A percentile compares a stretch with the other conserved stretches of the same genome.
Conservation (phyloP, 1,140 invertebrate genomes). For the Hydropsyche tenuis region DNA sequence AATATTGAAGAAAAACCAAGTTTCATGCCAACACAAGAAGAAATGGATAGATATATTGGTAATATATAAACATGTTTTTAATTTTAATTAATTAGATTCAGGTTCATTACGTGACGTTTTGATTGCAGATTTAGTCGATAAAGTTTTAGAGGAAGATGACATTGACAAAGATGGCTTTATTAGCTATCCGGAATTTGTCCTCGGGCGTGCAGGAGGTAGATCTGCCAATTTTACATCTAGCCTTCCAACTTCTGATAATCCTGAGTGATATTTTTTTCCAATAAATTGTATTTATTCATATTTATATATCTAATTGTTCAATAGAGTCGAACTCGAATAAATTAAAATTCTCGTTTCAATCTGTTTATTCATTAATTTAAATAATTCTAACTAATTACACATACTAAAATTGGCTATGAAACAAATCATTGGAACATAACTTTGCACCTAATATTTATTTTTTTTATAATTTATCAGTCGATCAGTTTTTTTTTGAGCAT, state of each 20-base stretch:
- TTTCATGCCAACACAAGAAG: slow-evolving; percentile 55
- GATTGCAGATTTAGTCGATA: slow-evolving; percentile 78
- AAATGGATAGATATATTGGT: slow-evolving; percentile 63
- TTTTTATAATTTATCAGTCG: not conserved
- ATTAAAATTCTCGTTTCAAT: too few species aligned
- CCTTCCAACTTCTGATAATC: not conserved
- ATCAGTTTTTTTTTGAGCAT: slow-evolving; percentile 31
- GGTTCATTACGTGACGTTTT: slow-evolving; percentile 1
- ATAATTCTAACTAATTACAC: too few species aligned
- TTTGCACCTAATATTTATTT: too few species aligned
- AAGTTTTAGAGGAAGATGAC: slow-evolving; percentile 79
- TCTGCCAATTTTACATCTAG: slow-evolving; percentile 30
- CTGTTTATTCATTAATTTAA: too few species aligned
- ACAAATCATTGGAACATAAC: too few species aligned
- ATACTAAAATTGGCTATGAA: too few species aligned
- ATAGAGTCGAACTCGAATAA: too few species aligned
- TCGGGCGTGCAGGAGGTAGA: slow-evolving; percentile 57
- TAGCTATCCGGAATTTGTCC: slow-evolving; percentile 78
- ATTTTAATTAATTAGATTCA: slow-evolving; percentile 1
- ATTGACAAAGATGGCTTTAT: slow-evolving; percentile 81
- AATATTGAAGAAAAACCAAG: slow-evolving; percentile 52
- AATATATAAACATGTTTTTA: slow-evolving; percentile 34
- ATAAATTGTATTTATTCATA: not conserved
- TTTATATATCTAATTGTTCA: too few species aligned
- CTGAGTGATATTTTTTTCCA: not conserved